Percentiles rank a stretch among this genome's conserved stretches.
Conservation (phyloP, 1,140 invertebrate genomes). For the Sipha flava region DNA sequence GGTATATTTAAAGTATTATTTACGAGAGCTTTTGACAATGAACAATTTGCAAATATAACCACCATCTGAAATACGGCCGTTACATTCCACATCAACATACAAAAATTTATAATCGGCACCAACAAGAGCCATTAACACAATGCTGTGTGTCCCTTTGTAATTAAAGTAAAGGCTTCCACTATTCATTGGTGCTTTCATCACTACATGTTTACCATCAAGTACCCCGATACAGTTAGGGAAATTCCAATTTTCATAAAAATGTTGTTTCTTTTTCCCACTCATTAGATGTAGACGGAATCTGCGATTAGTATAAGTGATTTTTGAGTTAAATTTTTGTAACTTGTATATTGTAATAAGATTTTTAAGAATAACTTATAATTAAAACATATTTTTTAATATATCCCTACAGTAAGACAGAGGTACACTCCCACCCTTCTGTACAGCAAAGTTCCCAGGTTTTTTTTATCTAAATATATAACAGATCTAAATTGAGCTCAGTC, state of each 20-base stretch:
- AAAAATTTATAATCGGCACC: conserved; percentile 36
- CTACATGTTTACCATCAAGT: conserved; percentile 45
- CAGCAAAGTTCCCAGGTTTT: too few relatives aligned
- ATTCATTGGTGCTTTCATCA: conserved; percentile 41
- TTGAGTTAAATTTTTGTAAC: too few relatives aligned
- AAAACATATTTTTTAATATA: too few relatives aligned
- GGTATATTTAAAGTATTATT: conserved; percentile 33
- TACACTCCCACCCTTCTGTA: too few relatives aligned
- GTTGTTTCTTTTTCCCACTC: neutral
- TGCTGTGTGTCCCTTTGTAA: conserved; percentile 34
- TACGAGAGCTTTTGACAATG: conserved; percentile 36
- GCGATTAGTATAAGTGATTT: too few relatives aligned
- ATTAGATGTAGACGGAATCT: too few relatives aligned
- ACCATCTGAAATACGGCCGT: conserved; percentile 42
- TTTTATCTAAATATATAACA: too few relatives aligned
- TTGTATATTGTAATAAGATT: too few relatives aligned
- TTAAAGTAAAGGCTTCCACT: conserved; percentile 36
- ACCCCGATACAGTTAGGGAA: conserved; percentile 42
- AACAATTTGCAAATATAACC: conserved; percentile 42
- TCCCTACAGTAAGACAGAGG: too few relatives aligned
- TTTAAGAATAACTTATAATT: too few relatives aligned
- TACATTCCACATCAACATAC: conserved; percentile 34
- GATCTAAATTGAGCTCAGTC: too few relatives aligned
- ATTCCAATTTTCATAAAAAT: conserved; percentile 18
- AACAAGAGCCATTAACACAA: conserved; percentile 36